Percentiles rank a stretch among this genome's conserved stretches.
phyloP scores from a whole-genome alignment of 1,140 invertebrate species.

The Drosophila seguyi region DNA sequence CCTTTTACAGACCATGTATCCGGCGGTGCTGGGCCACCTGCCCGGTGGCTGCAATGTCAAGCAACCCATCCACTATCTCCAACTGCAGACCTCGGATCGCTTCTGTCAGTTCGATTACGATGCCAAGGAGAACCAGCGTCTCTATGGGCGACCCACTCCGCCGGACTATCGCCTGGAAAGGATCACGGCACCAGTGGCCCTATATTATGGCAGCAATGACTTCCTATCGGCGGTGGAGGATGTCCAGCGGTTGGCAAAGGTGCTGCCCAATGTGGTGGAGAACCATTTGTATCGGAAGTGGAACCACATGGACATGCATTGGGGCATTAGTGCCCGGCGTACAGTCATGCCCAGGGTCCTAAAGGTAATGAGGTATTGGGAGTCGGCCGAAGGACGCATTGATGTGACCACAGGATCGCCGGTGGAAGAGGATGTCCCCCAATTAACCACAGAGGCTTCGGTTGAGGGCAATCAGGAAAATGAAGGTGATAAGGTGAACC shows the following conservation, averaged over 20 bases:
- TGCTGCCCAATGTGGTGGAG: constrained; percentile 85
- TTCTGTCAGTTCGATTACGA: constrained; percentile 71
- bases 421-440: neutral
- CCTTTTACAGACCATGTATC: constrained; percentile 61
- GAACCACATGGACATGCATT: constrained; percentile 88
- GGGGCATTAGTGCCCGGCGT: constrained; percentile 87
- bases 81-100: constrained; percentile 51
- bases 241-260: constrained; percentile 86
- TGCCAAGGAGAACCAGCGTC: constrained; percentile 82
- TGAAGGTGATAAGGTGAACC: neutral
- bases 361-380: constrained; percentile 71
- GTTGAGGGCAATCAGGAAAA: too few relatives aligned
- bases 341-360: constrained; percentile 86
- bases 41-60: constrained; percentile 62
- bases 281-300: constrained; percentile 85
- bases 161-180: constrained; percentile 87
- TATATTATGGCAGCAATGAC: constrained; percentile 91
- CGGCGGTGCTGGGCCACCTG: constrained; percentile 55
- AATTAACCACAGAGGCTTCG: neutral
- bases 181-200: constrained; percentile 87
- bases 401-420: neutral
- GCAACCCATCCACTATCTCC: constrained; percentile 61
- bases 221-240: constrained; percentile 87
- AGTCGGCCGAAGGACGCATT: constrained; percentile 13
- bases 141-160: constrained; percentile 85